Conservation (phyloP, 2,888 invertebrate genomes). For the Cyclophora punctaria region DNA sequence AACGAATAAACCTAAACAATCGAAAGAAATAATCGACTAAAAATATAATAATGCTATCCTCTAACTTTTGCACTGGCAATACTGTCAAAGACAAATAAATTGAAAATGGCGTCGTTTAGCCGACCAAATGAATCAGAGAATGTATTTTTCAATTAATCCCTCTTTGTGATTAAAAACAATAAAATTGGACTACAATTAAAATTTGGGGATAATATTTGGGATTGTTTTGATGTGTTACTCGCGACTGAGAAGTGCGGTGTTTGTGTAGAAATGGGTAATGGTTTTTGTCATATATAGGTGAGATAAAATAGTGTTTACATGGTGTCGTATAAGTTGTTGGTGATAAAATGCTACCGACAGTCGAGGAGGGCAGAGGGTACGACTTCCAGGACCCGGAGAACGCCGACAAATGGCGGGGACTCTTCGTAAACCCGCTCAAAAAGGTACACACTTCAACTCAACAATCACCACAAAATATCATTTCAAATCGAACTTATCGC, state of each 20-base stretch:
- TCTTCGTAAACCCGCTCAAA: constrained; percentile 89
- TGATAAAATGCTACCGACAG: constrained; percentile 69
- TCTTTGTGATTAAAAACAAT: constrained; percentile 19
- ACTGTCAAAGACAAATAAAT: constrained; percentile 35
- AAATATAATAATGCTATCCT: background rate
- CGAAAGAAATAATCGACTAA: background rate
- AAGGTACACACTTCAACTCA: constrained; percentile 76
- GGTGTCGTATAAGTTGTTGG: constrained; percentile 51
- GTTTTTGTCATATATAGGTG: constrained; percentile 48
- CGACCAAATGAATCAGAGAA: constrained; percentile 61
- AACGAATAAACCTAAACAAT: too few species aligned
- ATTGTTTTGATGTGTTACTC: constrained; percentile 24
- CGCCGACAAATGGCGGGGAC: constrained; percentile 92
- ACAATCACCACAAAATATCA: too few species aligned
- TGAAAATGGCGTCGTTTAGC: constrained; percentile 72
- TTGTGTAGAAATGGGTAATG: constrained; percentile 38
- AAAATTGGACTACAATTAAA: constrained; percentile 2
- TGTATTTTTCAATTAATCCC: constrained; percentile 45
- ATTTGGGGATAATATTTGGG: background rate
- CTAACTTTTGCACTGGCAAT: background rate
- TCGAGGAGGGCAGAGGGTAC: constrained; percentile 77
- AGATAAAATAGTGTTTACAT: constrained; percentile 60
- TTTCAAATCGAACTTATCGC: too few species aligned
- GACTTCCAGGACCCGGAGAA: constrained; percentile 94
- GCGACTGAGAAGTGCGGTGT: constrained; percentile 21